Evolutionary conservation across 92 coral and sea anemone genomes (phyloP).

Genomic region (Paramuricea clavata): DNA sequence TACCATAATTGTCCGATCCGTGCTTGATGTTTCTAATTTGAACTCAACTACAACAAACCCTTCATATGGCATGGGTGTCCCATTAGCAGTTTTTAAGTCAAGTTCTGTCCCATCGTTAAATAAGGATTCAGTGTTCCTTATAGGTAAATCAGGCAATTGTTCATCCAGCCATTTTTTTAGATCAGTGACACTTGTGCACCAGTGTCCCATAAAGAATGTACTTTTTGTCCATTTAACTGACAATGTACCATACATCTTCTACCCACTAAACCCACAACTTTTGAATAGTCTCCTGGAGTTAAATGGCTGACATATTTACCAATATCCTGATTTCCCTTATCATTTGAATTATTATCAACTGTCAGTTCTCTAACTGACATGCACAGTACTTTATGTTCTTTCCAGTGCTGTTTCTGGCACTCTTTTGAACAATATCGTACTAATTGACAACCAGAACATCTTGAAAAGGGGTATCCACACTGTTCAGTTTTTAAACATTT

Average conservation of each 20-base stretch:
- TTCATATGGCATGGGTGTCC: conserved; percentile 39
- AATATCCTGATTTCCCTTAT: conserved; percentile 5
- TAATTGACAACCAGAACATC: too few relatives aligned
- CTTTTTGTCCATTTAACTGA: conserved; percentile 36
- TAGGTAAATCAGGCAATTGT: conserved; percentile 21
- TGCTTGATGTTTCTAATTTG: conserved; percentile 24
- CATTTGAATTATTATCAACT: neutral
- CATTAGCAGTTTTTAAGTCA: conserved; percentile 38
- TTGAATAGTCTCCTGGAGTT: conserved; percentile 18
- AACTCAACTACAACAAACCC: conserved; percentile 35
- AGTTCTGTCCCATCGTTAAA: conserved; percentile 20
- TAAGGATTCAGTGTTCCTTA: conserved; percentile 24
- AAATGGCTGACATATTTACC: conserved; percentile 44
- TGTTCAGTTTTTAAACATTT: conserved; percentile 36
- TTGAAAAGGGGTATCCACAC: conserved; percentile 15
- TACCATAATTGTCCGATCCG: too few relatives aligned
- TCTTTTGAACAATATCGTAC: conserved; percentile 60
- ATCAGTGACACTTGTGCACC: conserved; percentile 45
- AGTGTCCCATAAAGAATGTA: conserved; percentile 41
- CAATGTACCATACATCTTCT: conserved; percentile 31
- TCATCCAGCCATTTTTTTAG: conserved; percentile 38
- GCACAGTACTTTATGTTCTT: conserved; percentile 45
- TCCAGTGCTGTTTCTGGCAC: conserved; percentile 48
- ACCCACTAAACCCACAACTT: conserved; percentile 45
- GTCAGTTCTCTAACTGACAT: conserved; percentile 13